These are phyloP conservation scores for Eupeodes latifasciatus DNA, from an alignment of 2,888 invertebrate species.

Conservation along the genomic window DNA sequence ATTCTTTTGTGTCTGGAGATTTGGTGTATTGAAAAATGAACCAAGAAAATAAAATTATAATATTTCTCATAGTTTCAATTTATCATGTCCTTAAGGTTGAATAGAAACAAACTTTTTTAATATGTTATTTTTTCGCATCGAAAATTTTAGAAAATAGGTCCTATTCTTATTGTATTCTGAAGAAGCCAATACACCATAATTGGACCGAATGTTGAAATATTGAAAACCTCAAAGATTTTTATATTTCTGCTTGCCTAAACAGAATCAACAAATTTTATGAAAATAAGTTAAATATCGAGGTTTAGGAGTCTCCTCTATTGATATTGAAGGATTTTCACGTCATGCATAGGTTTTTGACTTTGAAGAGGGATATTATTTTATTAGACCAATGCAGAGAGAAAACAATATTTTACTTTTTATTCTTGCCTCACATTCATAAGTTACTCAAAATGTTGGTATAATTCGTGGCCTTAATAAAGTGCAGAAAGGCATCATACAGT, in stretches of 20 bases:
- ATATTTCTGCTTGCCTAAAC: not conserved
- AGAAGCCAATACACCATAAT: too few species aligned
- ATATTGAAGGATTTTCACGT: not conserved
- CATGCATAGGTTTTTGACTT: not conserved
- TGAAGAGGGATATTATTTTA: not conserved
- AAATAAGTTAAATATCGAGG: not conserved
- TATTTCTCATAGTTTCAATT: not conserved
- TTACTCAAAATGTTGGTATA: not conserved
- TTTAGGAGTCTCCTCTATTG: not conserved
- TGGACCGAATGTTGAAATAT: not conserved
- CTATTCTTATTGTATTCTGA: not conserved
- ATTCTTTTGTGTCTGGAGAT: constrained; percentile 7
- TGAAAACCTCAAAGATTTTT: not conserved
- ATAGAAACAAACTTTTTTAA: not conserved
- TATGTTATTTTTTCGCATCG: not conserved
- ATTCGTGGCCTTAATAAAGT: not conserved
- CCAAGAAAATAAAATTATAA: too few species aligned
- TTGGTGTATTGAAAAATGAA: not conserved
- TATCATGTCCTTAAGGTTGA: not conserved
- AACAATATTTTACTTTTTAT: not conserved
- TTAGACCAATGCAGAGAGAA: not conserved
- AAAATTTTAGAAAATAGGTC: not conserved
- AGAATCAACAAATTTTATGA: not conserved
- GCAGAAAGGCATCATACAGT: not conserved
- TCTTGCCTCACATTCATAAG: not conserved